Conservation (phyloP, 2,888 invertebrate genomes). For the Sussaba pulchella region DNA sequence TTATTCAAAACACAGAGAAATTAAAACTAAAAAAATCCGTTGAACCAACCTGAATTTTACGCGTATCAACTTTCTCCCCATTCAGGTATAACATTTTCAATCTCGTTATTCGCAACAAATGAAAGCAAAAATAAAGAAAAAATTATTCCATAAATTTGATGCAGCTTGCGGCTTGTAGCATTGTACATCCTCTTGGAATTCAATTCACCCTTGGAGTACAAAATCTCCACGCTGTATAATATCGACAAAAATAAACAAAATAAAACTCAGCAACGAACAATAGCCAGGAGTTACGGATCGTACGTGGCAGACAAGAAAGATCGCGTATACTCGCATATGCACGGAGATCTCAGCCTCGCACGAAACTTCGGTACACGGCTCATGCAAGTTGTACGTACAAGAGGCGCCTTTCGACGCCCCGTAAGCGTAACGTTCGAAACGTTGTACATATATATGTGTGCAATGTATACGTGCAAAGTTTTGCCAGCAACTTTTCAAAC, state of each 20-base stretch:
- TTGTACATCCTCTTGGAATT: neutral
- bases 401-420: slow-evolving; percentile 71
- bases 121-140: too few species aligned
- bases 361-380: slow-evolving; percentile 75
- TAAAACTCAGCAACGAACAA: slow-evolving; percentile 21
- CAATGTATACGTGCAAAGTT: slow-evolving; percentile 33
- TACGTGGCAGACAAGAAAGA: slow-evolving; percentile 33
- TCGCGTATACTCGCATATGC: slow-evolving; percentile 9
- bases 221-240: slow-evolving; percentile 19
- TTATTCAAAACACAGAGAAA: too few species aligned
- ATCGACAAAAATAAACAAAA: slow-evolving; percentile 21
- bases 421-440: slow-evolving; percentile 57
- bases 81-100: too few species aligned
- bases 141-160: neutral
- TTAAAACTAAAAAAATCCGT: too few species aligned
- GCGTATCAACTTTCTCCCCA: too few species aligned
- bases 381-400: slow-evolving; percentile 78
- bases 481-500: slow-evolving; percentile 50
- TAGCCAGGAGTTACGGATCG: slow-evolving; percentile 38
- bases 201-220: neutral
- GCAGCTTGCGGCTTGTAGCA: neutral
- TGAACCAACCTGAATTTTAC: too few species aligned
- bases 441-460: slow-evolving; percentile 33
- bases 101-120: too few species aligned
- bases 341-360: slow-evolving; percentile 54